Evolutionary conservation across 1,140 invertebrate species (phyloP), one percentile per base, ranked within the genome.

Genomic region (Bombus vancouverensis): DNA sequence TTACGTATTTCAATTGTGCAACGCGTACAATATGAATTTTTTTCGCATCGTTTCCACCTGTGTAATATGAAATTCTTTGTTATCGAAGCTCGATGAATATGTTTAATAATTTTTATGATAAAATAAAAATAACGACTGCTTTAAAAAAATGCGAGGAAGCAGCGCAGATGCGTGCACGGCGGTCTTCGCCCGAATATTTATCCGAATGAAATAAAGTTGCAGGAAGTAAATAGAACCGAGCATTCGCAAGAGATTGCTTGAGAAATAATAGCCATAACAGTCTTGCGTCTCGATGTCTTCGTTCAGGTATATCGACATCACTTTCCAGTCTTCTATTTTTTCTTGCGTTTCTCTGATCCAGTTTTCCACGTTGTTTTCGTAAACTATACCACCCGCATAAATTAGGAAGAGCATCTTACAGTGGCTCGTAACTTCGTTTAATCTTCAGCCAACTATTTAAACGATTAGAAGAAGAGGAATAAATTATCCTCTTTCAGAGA

Each of bases 111-210:
- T 59, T 22, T 32, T 42, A 42, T n/a, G 74, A 44, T 12, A 10
- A 44, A 44, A 6, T 32, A 42, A 32, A 15, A 28, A 37, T 57
- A 57, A 34, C 22, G 25, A 65, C 3, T 2, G 28, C 12, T 53
- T 53, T 22, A 1, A 65, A 44, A 32, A 34, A 34, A 28, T 3
- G 25, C 12, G 6, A 25, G 32, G n/a, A 25, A 34, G n/a, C 28
- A 34, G 28, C 34, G 47, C 13, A 81, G 53, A 68, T 65, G 37
- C 32, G 25, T n/a, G 15, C 47, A 32, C 62, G n/a, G 34, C 28
- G 70, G 34, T 53, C 39, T 66, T 37, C 37, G 70, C 78, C 75
- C 83, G 89, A 91, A 91, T 91, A 91, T 91, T 91, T 91, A 90
- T 86, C 83, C 86, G 72, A 70, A 88, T 83, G 72, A 89, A 91